phyloP scores from a whole-genome alignment of 2,888 invertebrate genomes.

The Noctua janthe region DNA sequence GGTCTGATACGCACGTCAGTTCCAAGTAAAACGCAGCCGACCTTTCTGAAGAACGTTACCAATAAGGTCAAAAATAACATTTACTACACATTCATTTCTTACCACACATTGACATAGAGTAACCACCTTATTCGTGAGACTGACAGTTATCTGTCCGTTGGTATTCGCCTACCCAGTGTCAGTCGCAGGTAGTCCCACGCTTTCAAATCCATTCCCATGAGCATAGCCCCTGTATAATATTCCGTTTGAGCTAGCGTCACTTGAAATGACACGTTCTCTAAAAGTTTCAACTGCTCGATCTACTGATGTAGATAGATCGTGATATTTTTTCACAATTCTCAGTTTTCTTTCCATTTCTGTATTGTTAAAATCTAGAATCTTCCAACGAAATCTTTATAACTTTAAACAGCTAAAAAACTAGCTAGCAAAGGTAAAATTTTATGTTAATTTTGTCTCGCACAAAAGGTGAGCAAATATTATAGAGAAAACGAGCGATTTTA shows the following conservation, averaged over 20 bases:
- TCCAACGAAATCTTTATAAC: not conserved
- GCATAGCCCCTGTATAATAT: conserved; percentile 9
- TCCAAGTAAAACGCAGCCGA: not conserved
- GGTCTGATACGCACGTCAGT: not conserved
- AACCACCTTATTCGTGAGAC: not conserved
- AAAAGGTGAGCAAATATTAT: conserved; percentile 37
- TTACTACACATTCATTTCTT: not conserved
- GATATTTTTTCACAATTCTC: not conserved
- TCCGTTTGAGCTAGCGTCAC: not conserved
- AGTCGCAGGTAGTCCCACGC: not conserved
- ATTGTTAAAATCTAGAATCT: not conserved
- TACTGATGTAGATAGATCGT: not conserved
- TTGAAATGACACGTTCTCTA: conserved; percentile 10
- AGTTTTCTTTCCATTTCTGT: not conserved
- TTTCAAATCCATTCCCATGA: conserved; percentile 21
- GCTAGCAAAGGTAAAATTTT: not conserved
- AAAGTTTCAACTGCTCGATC: not conserved
- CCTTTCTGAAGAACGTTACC: not conserved
- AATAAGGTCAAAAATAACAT: not conserved
- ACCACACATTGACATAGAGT: not conserved
- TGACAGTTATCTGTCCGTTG: conserved; percentile 17
- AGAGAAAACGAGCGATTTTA: conserved; percentile 16
- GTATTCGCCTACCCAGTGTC: conserved; percentile 16
- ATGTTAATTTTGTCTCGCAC: conserved; percentile 23
- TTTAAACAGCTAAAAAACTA: not conserved